Percentiles rank a stretch among this genome's conserved stretches.
phyloP scores from a whole-genome alignment of 2,888 invertebrate genomes.

The Rhaphigaster nebulosa region DNA sequence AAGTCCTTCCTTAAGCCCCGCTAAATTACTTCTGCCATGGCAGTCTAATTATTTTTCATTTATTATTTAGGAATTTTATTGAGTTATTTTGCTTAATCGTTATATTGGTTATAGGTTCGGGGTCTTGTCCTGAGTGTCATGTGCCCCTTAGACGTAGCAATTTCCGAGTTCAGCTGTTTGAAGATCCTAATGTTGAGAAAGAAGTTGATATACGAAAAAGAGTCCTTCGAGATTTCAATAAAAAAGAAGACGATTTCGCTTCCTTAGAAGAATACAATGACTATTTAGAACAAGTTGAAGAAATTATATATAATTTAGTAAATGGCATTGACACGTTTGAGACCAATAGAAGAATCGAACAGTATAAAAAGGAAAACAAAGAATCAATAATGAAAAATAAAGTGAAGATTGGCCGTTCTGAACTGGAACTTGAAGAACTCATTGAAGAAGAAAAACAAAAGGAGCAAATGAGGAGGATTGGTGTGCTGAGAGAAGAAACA shows the following conservation, averaged over 20 bases:
- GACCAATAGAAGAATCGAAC: slow-evolving; percentile 91
- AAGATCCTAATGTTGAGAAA: slow-evolving; percentile 96
- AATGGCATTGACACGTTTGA: slow-evolving; percentile 90
- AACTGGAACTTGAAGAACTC: slow-evolving; percentile 88
- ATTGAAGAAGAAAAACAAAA: slow-evolving; percentile 85
- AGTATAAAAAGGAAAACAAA: slow-evolving; percentile 91
- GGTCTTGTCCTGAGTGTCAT: slow-evolving; percentile 94
- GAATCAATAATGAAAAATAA: slow-evolving; percentile 87
- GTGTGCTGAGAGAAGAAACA: slow-evolving; percentile 77
- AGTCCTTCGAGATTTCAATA: slow-evolving; percentile 91
- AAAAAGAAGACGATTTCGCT: slow-evolving; percentile 93
- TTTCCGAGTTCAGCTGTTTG: slow-evolving; percentile 95
- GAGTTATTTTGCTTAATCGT: neutral
- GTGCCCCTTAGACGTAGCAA: slow-evolving; percentile 89
- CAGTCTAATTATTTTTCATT: neutral
- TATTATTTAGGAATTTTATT: neutral
- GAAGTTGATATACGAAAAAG: slow-evolving; percentile 95
- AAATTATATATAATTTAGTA: slow-evolving; percentile 89
- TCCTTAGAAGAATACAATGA: slow-evolving; percentile 90
- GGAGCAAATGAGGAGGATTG: slow-evolving; percentile 80
- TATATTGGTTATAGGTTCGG: slow-evolving; percentile 78
- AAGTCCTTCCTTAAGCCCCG: neutral
- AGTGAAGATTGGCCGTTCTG: slow-evolving; percentile 77
- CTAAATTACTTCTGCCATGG: neutral
- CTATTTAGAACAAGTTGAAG: slow-evolving; percentile 95